Evolutionary conservation across 2,797 vertebrate genomes (phyloP), one percentile per base, ranked within the genome.

Genomic region (Phataginus tricuspis): DNA sequence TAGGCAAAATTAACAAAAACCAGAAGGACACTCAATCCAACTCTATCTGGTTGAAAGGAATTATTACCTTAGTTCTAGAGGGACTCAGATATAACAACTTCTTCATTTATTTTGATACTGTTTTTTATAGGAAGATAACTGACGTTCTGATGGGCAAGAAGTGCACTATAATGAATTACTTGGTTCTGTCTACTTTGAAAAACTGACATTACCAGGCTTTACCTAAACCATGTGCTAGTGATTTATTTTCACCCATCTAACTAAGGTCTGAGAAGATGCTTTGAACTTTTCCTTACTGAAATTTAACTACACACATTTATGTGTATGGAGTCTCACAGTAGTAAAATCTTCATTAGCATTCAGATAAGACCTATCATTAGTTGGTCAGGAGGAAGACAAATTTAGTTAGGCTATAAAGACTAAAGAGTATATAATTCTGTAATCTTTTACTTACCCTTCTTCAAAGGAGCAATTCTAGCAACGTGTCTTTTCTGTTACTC

Each of bases 331-430:
- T 93, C 23, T 84, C 55, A 93, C 3, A 95, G 29, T 0, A 84
- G 8, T 51, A 86, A 78, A 85, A 93, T 66, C 91, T 80, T 88
- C 42, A 87, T 64, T 88, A 90, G 64, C 53, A 85, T 49, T 96
- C 71, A 89, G 7, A 1, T 66, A 84, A 88, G 37, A 97, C 19
- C 82, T 88, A 92, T 55, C 29, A 63, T 88, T 69, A 86, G 21
- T 86, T 96, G 72, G 27, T 42, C 77, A 31, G 86, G 39, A 92
- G 78, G 27, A 95, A 95, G 84, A 93, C 55, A 95, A 86, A 92
- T 63, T 53, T 86, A 85, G 29, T 92, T 96, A 79, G 86, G 85
- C 95, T 94, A 87, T 57, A 94, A 77, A 90, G 31, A 16, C 31
- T 85, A 82, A 94, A 92, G 2, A 90, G 55, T 79, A 21, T 79